Percentiles rank a stretch among this genome's conserved stretches.
Evolutionary conservation across 1,140 invertebrate genomes (phyloP).

Genomic region (Laupala kohalensis): DNA sequence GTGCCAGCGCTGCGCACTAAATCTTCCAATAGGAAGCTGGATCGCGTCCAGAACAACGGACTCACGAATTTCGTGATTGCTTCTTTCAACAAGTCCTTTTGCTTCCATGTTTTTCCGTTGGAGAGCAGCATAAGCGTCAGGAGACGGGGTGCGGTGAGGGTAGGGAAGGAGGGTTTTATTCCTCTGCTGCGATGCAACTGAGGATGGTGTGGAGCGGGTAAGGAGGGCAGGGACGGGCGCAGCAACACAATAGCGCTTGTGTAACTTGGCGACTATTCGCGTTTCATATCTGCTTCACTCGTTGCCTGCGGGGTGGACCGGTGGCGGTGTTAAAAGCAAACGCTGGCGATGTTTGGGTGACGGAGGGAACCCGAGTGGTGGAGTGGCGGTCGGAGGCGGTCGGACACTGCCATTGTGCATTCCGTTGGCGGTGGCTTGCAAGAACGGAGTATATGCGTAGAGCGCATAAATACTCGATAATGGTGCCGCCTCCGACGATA

Average conservation of each 20-base stretch:
- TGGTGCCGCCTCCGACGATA: neutral
- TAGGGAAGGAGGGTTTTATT: too few species aligned
- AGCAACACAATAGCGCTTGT: neutral
- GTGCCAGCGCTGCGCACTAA: neutral
- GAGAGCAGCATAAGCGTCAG: neutral
- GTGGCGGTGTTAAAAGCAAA: too few species aligned
- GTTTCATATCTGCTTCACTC: neutral
- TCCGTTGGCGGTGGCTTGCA: neutral
- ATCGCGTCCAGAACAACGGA: neutral
- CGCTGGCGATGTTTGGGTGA: too few species aligned
- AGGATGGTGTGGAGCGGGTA: neutral
- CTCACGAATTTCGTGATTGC: neutral
- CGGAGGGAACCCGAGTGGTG: too few species aligned
- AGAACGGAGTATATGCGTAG: neutral
- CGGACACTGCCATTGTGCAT: neutral
- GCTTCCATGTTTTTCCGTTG: neutral
- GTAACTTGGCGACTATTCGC: neutral
- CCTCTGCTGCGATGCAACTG: too few species aligned
- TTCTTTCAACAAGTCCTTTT: neutral
- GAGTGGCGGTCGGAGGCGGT: too few species aligned
- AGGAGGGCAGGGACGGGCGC: too few species aligned
- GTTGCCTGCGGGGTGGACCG: too few species aligned
- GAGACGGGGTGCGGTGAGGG: neutral
- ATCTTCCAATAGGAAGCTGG: neutral
- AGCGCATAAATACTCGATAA: neutral